Conservation (phyloP, 2,797 vertebrate species). For the Pantherophis vulpinus region DNA sequence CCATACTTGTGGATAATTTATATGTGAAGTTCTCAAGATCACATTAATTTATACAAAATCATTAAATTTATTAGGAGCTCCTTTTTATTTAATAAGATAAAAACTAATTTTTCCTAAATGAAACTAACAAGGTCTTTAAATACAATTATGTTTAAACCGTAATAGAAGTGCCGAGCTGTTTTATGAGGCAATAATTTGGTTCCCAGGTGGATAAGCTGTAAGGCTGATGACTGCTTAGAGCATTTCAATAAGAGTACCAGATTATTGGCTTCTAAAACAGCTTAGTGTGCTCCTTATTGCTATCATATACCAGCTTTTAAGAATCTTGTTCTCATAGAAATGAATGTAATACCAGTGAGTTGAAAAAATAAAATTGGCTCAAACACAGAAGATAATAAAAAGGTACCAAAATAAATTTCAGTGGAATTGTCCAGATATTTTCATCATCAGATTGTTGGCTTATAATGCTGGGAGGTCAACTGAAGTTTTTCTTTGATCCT, state of each 20-base stretch:
- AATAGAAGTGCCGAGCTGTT: constrained; percentile 55
- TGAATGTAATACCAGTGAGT: constrained; percentile 32
- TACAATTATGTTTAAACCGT: constrained; percentile 58
- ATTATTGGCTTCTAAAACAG: constrained; percentile 56
- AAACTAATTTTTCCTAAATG: constrained; percentile 63
- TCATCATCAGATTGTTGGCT: neutral
- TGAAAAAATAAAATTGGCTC: neutral
- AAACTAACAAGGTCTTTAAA: constrained; percentile 64
- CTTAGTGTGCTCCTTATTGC: constrained; percentile 39
- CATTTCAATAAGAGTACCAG: constrained; percentile 49
- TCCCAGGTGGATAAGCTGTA: constrained; percentile 54
- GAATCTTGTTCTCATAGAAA: constrained; percentile 53
- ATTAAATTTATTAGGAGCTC: constrained; percentile 54
- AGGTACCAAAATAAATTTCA: neutral
- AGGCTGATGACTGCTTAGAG: constrained; percentile 50
- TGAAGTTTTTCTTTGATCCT: neutral
- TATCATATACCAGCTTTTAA: constrained; percentile 41
- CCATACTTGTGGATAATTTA: constrained; percentile 5
- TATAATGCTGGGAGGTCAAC: neutral
- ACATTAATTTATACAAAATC: constrained; percentile 33
- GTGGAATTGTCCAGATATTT: neutral
- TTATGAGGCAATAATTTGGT: constrained; percentile 61
- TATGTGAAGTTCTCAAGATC: constrained; percentile 29
- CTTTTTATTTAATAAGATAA: constrained; percentile 56
- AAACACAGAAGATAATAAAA: constrained; percentile 2